A percentile compares a stretch with the other conserved stretches of the same genome.
These are phyloP conservation scores for Drosophila mojavensis DNA, from an alignment of 1,140 invertebrate genomes.

Conservation along the genomic window DNA sequence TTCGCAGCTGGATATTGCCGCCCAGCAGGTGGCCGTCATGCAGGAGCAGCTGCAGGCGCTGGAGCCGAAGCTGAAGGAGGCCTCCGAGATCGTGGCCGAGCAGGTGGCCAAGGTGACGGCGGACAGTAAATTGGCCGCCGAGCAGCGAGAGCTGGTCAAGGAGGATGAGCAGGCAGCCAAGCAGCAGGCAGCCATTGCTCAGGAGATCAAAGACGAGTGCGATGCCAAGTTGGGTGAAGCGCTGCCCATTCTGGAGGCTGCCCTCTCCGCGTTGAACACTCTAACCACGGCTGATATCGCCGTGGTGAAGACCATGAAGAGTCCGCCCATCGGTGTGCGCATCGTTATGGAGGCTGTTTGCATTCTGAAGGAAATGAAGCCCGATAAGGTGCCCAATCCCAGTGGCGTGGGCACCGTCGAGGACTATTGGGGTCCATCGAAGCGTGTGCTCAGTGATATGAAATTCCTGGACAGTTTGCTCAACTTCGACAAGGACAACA, in stretches of 20 bases:
- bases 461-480: slow-evolving; percentile 94
- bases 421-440: slow-evolving; percentile 97
- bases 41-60: slow-evolving; percentile 93
- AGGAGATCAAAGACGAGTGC: slow-evolving; percentile 97
- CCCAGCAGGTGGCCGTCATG: slow-evolving; percentile 92
- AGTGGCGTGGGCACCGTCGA: slow-evolving; percentile 91
- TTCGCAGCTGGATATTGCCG: slow-evolving; percentile 93
- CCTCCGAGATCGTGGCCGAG: slow-evolving; percentile 87
- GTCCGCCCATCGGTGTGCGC: slow-evolving; percentile 96
- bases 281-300: slow-evolving; percentile 96
- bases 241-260: slow-evolving; percentile 95
- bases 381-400: slow-evolving; percentile 86
- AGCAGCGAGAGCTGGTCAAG: slow-evolving; percentile 84
- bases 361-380: slow-evolving; percentile 90
- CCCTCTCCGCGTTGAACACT: slow-evolving; percentile 94
- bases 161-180: slow-evolving; percentile 89
- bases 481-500: slow-evolving; percentile 96
- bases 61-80: slow-evolving; percentile 94
- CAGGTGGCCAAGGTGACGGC: slow-evolving; percentile 88
- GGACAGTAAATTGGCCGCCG: slow-evolving; percentile 88
- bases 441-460: slow-evolving; percentile 95
- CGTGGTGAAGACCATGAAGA: slow-evolving; percentile 98
- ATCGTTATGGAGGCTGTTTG: slow-evolving; percentile 98
- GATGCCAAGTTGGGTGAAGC: slow-evolving; percentile 97
- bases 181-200: slow-evolving; percentile 89